These are phyloP conservation scores for Falco rusticolus DNA, from an alignment of 2,797 vertebrate genomes.

Conservation along the genomic window DNA sequence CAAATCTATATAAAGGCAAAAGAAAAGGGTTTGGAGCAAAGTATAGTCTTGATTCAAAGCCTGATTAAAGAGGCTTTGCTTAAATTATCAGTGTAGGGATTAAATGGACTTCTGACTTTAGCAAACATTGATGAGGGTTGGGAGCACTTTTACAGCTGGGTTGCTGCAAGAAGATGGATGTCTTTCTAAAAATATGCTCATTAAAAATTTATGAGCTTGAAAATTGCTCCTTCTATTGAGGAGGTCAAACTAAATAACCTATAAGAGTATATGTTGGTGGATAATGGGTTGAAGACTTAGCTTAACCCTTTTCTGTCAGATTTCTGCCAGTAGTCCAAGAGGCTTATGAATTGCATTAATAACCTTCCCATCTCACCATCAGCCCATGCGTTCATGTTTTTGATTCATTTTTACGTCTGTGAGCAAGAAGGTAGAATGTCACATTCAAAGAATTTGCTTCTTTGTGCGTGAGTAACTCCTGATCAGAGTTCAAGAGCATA, in stretches of 20 bases:
- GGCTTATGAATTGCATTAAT: not conserved
- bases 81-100: not conserved
- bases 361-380: not conserved
- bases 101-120: not conserved
- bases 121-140: not conserved
- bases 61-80: not conserved
- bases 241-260: not conserved
- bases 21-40: not conserved
- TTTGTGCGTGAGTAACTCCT: not conserved
- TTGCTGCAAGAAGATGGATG: not conserved
- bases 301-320: not conserved
- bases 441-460: not conserved
- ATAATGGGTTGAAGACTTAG: not conserved
- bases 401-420: not conserved
- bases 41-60: not conserved
- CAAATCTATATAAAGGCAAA: not conserved
- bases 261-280: not conserved
- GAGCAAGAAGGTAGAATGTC: not conserved
- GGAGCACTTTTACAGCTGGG: not conserved
- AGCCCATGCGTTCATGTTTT: not conserved
- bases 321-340: not conserved
- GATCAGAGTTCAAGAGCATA: not conserved
- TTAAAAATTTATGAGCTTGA: constrained; percentile 9
- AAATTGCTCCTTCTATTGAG: not conserved
- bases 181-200: not conserved